Evolutionary conservation across 1,140 invertebrate species (phyloP).

Genomic region (Drosophila funebris): DNA sequence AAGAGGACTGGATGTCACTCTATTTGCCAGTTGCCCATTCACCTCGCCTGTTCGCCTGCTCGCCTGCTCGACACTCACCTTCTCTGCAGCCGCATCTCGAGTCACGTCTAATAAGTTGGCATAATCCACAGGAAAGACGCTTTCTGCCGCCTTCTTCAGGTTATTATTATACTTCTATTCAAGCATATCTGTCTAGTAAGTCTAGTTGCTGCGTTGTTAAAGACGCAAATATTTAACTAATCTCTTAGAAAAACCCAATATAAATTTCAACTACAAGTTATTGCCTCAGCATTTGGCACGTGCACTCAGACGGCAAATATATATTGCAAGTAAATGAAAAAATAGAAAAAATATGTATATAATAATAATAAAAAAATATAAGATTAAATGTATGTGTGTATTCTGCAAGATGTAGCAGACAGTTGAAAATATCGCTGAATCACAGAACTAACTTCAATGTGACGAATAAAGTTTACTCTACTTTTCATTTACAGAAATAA

Average conservation of each 20-base stretch:
- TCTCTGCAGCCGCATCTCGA: neutral
- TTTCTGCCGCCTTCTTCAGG: neutral
- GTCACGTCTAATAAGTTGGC: slow-evolving; percentile 36
- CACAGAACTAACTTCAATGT: no score
- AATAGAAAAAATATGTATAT: slow-evolving; percentile 3
- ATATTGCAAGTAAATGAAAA: slow-evolving; percentile 51
- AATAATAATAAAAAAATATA: neutral
- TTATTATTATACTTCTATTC: neutral
- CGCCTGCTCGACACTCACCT: slow-evolving; percentile 8
- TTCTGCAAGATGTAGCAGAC: slow-evolving; percentile 21
- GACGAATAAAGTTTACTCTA: no score
- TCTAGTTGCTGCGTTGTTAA: neutral
- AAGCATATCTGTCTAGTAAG: neutral
- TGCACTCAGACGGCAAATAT: slow-evolving; percentile 67
- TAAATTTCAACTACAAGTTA: slow-evolving; percentile 66
- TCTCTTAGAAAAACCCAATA: slow-evolving; percentile 60
- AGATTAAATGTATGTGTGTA: neutral
- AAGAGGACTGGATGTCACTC: slow-evolving; percentile 41
- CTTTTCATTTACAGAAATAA: no score
- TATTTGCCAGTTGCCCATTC: slow-evolving; percentile 6
- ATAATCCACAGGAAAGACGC: slow-evolving; percentile 15
- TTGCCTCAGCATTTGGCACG: slow-evolving; percentile 72
- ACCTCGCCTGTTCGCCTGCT: slow-evolving; percentile 6
- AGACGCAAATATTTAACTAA: slow-evolving; percentile 57
- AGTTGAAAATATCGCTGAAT: slow-evolving; percentile 14